Evolutionary conservation across 2,888 invertebrate species (phyloP), one percentile per base, ranked within the genome.

Genomic region (Dioctria linearis): DNA sequence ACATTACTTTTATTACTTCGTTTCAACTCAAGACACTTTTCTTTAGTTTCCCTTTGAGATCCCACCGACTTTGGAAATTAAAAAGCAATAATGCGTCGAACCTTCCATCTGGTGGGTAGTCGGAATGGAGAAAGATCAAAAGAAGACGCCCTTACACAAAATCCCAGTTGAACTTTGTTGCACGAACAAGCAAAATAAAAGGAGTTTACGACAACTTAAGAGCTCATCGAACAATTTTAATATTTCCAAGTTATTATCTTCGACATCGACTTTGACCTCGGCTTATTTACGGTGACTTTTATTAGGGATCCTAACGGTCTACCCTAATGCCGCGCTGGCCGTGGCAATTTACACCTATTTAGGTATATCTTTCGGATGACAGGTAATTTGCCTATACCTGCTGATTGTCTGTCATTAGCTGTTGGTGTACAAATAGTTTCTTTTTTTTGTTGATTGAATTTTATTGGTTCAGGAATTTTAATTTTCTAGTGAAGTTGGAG

Each of bases 171-270:
- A 42, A 73, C 54, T 54, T 25, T 25, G 25, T 25, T 42, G 42
- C 57, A 73, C 11, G 42, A 42, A 73, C 40, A 73, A 6, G 69
- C 37, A 67, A 13, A 57, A 42, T 37, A 73, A 73, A 73, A 73
- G 73, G 73, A 73, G 73, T 73, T 73, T 73, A 73, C 13, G 73
- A 73, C 73, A 73, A 40, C 73, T 73, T 73, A 57, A 73, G 73
- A 42, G 40, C 73, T 73, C 59, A 40, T 73, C 73, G 42, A 73
- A 59, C 57, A 73, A 42, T 73, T 73, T 73, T 73, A 57, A 73
- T 73, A 73, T 59, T 73, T 57, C 49, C 51, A 73, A 40, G 42
- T 73, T 73, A 73, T 73, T 73, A 42, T 42, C 73, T 73, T 57
- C 6, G 25, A 73, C 57, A 39, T 73, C 57, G 42, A 73, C 57